Evolutionary conservation across 2,888 invertebrate genomes (phyloP).

Genomic region (Petrophora chlorosata): DNA sequence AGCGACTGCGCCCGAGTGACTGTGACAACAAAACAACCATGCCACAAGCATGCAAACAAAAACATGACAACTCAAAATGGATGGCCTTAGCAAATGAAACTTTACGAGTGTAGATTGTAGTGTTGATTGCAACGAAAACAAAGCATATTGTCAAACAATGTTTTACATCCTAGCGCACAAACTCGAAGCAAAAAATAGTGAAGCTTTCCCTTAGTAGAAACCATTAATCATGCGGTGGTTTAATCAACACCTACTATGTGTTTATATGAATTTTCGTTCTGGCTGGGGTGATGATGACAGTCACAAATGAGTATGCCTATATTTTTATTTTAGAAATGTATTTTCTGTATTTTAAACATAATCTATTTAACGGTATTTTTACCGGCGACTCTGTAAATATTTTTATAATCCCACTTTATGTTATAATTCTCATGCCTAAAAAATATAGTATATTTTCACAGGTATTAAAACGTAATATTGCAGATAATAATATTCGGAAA

Average conservation of each 20-base stretch:
- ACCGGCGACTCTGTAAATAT: no score
- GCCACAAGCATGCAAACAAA: slow-evolving; percentile 71
- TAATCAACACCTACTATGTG: slow-evolving; percentile 15
- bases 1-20: slow-evolving; percentile 74
- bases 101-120: background rate
- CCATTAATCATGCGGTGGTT: slow-evolving; percentile 17
- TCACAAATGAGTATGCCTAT: slow-evolving; percentile 17
- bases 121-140: slow-evolving; percentile 6
- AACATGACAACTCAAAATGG: slow-evolving; percentile 48
- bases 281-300: slow-evolving; percentile 13
- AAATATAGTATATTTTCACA: background rate
- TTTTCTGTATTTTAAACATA: no score
- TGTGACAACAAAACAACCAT: slow-evolving; percentile 74
- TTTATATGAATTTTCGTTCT: slow-evolving; percentile 19
- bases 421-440: no score
- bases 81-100: slow-evolving; percentile 34
- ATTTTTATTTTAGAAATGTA: background rate
- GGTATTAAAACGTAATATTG: slow-evolving; percentile 2
- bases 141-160: slow-evolving; percentile 9
- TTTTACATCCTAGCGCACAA: slow-evolving; percentile 1
- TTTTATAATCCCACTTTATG: no score
- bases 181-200: slow-evolving; percentile 8
- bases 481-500: background rate
- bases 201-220: slow-evolving; percentile 1
- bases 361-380: no score